These are phyloP conservation scores for Gasterosteus aculeatus DNA, from an alignment of 2,113 vertebrate species.

Conservation along the genomic window DNA sequence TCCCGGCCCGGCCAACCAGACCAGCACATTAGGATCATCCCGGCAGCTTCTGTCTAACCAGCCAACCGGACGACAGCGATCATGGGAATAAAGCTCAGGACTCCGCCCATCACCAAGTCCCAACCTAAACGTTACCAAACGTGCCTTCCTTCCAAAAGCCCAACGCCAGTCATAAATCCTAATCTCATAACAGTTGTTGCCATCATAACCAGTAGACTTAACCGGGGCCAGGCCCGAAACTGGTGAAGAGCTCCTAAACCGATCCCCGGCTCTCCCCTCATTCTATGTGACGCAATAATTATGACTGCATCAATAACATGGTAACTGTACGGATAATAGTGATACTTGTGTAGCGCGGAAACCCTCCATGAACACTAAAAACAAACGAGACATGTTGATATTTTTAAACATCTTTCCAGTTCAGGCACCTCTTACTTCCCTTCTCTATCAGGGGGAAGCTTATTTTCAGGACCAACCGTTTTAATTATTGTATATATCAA, in stretches of 20 bases:
- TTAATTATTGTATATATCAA: not conserved
- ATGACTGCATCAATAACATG: slow-evolving; percentile 67
- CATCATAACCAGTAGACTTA: slow-evolving; percentile 24
- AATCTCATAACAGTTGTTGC: slow-evolving; percentile 12
- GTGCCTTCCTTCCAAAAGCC: slow-evolving; percentile 66
- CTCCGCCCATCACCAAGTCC: slow-evolving; percentile 50
- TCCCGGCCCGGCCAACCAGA: slow-evolving; percentile 74
- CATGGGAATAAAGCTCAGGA: slow-evolving; percentile 71
- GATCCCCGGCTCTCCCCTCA: slow-evolving; percentile 81
- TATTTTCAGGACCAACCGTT: not conserved
- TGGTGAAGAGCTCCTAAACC: slow-evolving; percentile 52
- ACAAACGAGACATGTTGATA: slow-evolving; percentile 21
- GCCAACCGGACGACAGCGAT: slow-evolving; percentile 69
- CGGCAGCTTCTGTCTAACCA: slow-evolving; percentile 73
- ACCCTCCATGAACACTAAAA: slow-evolving; percentile 54
- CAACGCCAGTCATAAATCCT: slow-evolving; percentile 51
- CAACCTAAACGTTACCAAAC: slow-evolving; percentile 61
- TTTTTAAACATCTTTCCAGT: slow-evolving; percentile 31
- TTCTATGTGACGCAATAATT: slow-evolving; percentile 92
- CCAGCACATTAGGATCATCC: slow-evolving; percentile 71
- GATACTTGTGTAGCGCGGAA: slow-evolving; percentile 43
- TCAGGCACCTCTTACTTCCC: slow-evolving; percentile 1
- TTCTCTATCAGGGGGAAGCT: not conserved
- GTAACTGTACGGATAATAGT: slow-evolving; percentile 37
- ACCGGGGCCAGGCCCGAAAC: slow-evolving; percentile 19